Conservation (phyloP, 2,888 invertebrate species). For the Siphlonurus alternatus region DNA sequence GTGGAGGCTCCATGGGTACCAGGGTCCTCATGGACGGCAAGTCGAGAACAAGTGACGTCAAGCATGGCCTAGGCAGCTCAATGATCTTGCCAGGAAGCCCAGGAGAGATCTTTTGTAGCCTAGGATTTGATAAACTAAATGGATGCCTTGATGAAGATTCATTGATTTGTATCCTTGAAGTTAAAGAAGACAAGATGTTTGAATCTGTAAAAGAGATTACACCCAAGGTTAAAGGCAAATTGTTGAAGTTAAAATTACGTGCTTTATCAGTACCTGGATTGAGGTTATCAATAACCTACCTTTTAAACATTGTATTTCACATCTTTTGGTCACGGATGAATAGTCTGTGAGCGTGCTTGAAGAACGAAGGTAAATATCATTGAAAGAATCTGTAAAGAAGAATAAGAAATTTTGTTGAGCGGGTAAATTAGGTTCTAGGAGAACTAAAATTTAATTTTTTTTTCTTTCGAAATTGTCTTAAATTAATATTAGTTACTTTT, state of each 20-base stretch:
- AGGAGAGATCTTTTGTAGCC: neutral
- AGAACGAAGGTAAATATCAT: neutral
- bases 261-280: neutral
- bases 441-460: no score
- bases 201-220: neutral
- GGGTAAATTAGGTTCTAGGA: no score
- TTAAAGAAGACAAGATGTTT: neutral
- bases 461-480: no score
- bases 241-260: no score
- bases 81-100: neutral
- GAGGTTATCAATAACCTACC: neutral
- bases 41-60: neutral
- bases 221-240: no score
- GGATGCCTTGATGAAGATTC: neutral
- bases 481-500: neutral
- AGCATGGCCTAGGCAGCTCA: neutral
- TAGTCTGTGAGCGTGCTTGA: neutral
- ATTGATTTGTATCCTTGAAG: neutral
- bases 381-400: neutral
- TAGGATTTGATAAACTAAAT: neutral
- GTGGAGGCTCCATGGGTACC: neutral
- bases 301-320: neutral
- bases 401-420: no score
- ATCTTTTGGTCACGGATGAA: neutral
- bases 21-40: neutral